These are phyloP conservation scores for Hoplostethus atlanticus DNA, from an alignment of 2,797 vertebrate species.

Conservation along the genomic window DNA sequence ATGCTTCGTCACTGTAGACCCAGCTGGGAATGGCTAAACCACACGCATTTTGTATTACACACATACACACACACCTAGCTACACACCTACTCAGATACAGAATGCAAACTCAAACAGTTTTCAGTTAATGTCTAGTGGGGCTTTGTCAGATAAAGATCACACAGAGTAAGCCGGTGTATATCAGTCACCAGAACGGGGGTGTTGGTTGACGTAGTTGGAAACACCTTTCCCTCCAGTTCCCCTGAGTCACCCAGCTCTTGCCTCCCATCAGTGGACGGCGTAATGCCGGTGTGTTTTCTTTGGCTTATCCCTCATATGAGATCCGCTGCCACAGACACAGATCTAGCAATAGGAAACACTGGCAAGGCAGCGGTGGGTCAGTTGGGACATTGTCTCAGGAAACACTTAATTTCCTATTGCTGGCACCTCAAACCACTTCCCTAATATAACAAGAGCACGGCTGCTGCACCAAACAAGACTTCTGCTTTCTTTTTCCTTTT, in stretches of 20 bases:
- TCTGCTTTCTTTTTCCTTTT: constrained; percentile 69
- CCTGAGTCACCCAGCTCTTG: constrained; percentile 47
- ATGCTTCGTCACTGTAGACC: constrained; percentile 71
- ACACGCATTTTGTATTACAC: constrained; percentile 53
- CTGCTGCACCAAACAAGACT: constrained; percentile 54
- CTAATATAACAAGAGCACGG: constrained; percentile 65
- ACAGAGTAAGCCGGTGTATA: constrained; percentile 33
- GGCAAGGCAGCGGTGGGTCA: constrained; percentile 66
- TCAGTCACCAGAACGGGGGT: constrained; percentile 45
- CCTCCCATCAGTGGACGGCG: constrained; percentile 46
- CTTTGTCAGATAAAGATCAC: constrained; percentile 61
- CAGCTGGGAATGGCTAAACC: constrained; percentile 72
- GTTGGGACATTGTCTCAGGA: constrained; percentile 76
- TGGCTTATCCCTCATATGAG: constrained; percentile 60
- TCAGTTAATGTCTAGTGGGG: constrained; percentile 44
- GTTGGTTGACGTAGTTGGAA: constrained; percentile 42
- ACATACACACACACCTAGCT: constrained; percentile 14
- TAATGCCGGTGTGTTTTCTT: constrained; percentile 61
- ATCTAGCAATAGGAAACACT: constrained; percentile 69
- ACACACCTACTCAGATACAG: constrained; percentile 31
- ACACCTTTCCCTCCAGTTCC: constrained; percentile 45
- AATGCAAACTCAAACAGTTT: constrained; percentile 46
- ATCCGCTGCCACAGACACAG: constrained; percentile 54
- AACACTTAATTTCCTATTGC: constrained; percentile 84
- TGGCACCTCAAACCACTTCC: constrained; percentile 78